Evolutionary conservation across 2,797 vertebrate genomes (phyloP), one percentile per base, ranked within the genome.

Genomic region (Neosalanx taihuensis): DNA sequence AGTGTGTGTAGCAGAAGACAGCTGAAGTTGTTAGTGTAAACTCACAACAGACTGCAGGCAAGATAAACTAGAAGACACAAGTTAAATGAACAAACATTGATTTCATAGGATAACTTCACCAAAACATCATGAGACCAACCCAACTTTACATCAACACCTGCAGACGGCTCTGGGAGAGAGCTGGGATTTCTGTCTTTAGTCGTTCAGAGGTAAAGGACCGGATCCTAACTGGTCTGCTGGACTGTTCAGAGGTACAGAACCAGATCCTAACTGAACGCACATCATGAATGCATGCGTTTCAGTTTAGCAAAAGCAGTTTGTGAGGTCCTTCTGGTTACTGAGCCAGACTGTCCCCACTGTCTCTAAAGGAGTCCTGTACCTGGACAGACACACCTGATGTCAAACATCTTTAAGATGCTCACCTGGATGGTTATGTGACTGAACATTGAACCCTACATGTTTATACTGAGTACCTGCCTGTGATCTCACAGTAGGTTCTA

Each of bases 351-450:
- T 13, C 26, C 69, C 33, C 17, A 30, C 67, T 69, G 79, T 51
- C 76, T 83, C 84, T 72, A 84, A 74, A 84, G 81, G 23, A 70
- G 67, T 77, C 81, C 87, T 81, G 81, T 83, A 84, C 83, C 76
- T 81, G 76, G 65, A 72, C 73, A 78, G 67, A 69, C 60, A 70
- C 65, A 23, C 53, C n/a, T 58, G 18, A 78, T 62, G 65, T 53
- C 18, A 65, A 72, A 69, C 59, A 72, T 33, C 70, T 60, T 68
- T 83, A 86, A 92, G 94, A 93, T 92, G 94, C 84, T 81, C 75
- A 70, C 51, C 77, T 76, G 78, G 73, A 57, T 0, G 76, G 86
- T 92, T 93, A 94, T 90, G 81, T 90, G 92, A 93, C 89, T 84
- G 26, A 66, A 69, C 0, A 67, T 20, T 35, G 61, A 67, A 68